Evolutionary conservation across 2,797 vertebrate genomes (phyloP).

Genomic region (Gymnocypris eckloni): DNA sequence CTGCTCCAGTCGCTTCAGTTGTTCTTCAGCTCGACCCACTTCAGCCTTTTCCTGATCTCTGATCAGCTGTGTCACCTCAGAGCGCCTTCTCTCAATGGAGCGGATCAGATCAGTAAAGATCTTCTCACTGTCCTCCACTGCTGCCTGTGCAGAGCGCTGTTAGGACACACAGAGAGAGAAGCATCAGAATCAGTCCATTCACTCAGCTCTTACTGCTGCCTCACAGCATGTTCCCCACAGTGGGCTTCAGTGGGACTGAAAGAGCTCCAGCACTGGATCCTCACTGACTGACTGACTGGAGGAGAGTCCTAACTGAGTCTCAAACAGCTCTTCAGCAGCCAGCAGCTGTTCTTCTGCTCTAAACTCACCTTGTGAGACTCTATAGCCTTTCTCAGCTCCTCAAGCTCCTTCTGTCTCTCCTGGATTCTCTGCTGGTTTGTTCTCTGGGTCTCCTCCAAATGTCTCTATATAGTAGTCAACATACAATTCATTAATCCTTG

Average conservation of each 20-base stretch:
- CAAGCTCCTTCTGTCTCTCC: not conserved
- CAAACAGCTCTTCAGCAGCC: not conserved
- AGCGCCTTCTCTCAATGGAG: not conserved
- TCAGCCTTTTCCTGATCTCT: not conserved
- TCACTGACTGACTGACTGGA: not conserved
- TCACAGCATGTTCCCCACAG: not conserved
- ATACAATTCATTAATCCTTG: no score
- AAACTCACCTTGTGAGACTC: not conserved
- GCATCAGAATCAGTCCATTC: not conserved
- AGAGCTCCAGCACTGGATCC: not conserved
- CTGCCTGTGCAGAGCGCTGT: not conserved
- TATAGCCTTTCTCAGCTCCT: not conserved
- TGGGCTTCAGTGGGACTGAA: not conserved
- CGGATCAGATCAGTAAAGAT: not conserved
- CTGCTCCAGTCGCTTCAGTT: not conserved
- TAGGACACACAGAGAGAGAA: not conserved
- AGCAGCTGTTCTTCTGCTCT: not conserved
- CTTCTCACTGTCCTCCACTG: slow-evolving; percentile 5
- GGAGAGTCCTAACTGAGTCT: slow-evolving; percentile 14
- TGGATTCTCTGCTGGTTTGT: not conserved
- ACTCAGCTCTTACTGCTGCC: not conserved
- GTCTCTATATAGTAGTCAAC: not conserved
- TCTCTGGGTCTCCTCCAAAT: not conserved
- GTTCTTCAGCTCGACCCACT: not conserved
- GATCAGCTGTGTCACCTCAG: not conserved